Percentiles rank a stretch among this genome's conserved stretches.
Conservation (phyloP, 2,113 vertebrate species). For the Hyla sarda region DNA sequence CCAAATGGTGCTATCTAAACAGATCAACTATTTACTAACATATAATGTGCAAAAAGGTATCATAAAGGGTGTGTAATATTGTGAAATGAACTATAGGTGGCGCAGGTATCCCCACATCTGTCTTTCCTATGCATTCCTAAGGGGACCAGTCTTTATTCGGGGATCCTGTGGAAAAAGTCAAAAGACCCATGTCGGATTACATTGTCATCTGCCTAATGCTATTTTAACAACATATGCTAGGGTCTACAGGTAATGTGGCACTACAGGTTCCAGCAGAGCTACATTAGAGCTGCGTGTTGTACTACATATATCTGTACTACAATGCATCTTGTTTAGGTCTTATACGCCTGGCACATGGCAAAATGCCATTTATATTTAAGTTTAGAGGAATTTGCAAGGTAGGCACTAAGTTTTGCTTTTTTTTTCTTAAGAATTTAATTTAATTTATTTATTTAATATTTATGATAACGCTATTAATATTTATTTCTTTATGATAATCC, state of each 20-base stretch:
- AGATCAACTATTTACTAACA: background rate
- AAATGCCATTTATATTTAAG: too few relatives aligned
- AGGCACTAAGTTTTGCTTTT: background rate
- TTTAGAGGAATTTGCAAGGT: background rate
- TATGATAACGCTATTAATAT: too few relatives aligned
- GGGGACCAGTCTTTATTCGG: constrained; percentile 38
- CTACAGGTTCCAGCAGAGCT: too few relatives aligned
- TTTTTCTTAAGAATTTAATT: too few relatives aligned
- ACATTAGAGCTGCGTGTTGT: too few relatives aligned
- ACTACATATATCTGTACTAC: too few relatives aligned
- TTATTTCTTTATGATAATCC: too few relatives aligned
- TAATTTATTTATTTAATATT: too few relatives aligned
- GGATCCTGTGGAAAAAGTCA: constrained; percentile 7
- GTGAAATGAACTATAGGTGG: constrained; percentile 6
- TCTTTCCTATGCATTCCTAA: background rate
- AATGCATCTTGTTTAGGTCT: too few relatives aligned
- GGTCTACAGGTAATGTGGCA: background rate
- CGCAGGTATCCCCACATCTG: background rate
- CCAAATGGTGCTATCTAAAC: background rate
- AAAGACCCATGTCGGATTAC: constrained; percentile 41
- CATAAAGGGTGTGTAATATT: background rate
- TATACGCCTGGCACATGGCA: background rate
- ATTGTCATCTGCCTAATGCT: background rate
- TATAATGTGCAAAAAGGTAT: too few relatives aligned
- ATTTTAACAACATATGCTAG: too few relatives aligned